These are phyloP conservation scores for Lasius platythorax DNA, from an alignment of 2,888 invertebrate species.

Conservation along the genomic window DNA sequence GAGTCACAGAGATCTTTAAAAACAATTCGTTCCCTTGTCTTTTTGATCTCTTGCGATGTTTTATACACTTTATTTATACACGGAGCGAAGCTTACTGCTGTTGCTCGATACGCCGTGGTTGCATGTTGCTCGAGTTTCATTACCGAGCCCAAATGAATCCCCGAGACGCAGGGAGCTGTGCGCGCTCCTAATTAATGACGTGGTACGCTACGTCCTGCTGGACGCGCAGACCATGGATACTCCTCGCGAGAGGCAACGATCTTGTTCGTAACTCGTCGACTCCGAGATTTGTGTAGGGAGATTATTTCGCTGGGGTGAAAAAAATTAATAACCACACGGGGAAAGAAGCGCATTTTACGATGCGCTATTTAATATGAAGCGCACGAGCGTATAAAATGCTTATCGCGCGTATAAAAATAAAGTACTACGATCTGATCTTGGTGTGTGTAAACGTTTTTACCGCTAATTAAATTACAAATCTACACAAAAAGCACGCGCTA, in stretches of 20 bases:
- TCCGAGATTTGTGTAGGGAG: conserved; percentile 54
- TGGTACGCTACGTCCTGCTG: conserved; percentile 64
- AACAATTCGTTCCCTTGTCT: not conserved
- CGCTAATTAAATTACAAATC: conserved; percentile 21
- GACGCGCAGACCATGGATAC: conserved; percentile 49
- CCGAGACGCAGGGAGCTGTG: conserved; percentile 66
- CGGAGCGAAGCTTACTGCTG: conserved; percentile 45
- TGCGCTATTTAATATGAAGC: conserved; percentile 41
- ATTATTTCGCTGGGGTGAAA: conserved; percentile 41
- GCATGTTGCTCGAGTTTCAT: conserved; percentile 80
- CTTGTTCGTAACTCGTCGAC: conserved; percentile 70
- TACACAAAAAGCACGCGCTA: not conserved
- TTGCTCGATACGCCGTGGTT: conserved; percentile 55
- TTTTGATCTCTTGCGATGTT: conserved; percentile 13
- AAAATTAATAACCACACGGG: conserved; percentile 47
- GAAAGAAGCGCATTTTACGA: conserved; percentile 37
- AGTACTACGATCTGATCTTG: conserved; percentile 36
- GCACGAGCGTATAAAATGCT: conserved; percentile 34
- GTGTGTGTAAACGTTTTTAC: not conserved
- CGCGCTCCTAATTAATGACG: conserved; percentile 80
- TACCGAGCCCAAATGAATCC: conserved; percentile 78
- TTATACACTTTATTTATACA: conserved; percentile 61
- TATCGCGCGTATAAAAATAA: conserved; percentile 47
- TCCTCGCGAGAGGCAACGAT: conserved; percentile 70
- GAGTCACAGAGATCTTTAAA: not conserved